Base-by-base conservation (phyloP, 2,113 vertebrate species). In the Vimba vimba region DNA sequence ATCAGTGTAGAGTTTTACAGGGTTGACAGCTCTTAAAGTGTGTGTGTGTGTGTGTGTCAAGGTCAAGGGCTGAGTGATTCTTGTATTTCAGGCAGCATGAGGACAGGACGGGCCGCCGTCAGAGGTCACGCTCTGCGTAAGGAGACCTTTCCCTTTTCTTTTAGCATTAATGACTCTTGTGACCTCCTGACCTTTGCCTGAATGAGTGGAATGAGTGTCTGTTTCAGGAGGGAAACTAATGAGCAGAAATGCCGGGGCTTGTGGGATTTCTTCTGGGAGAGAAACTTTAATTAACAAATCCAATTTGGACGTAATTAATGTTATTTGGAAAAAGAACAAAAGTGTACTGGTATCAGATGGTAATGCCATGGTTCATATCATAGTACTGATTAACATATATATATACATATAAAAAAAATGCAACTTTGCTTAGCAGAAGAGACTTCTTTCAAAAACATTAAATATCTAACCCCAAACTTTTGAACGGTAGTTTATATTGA, bases 261-360 rank as follows among this genome's bases (percentile, higher is more conserved):
- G 6, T 79, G 39, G 43, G 33, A 60, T 73, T 57, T 82, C 27
- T 55, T n/a, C 43, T 33, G 27, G 36, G n/a, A 27, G 17, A 25
- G 79, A 81, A 47, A 66, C 62, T 36, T 82, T 71, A 71, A 82
- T 82, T 82, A 82, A 82, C 64, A 55, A 71, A 77, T 77, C 25
- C 47, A 77, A 30, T 77, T 77, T 47, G 43, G 23, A 25, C 0
- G 3, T 74, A 74, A 47, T 75, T 47, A 75, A 75, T 45, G 12
- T n/a, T 71, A 43, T 71, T 71, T 71, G 68, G 68, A 71, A 23
- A 43, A 71, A n/a, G 68, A 71, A 71, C 66, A 36, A 68, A 36
- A 21, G 17, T 21, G 30, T 64, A 13, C 25, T 64, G 47, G 13
- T 30, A 64, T 64, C 62, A 64, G 62, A 64, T 15, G 13, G 27